These are phyloP conservation scores for Lycopodina hypogea DNA, from an alignment of 37 sponge, comb jelly and placozoan genomes.

Conservation along the genomic window DNA sequence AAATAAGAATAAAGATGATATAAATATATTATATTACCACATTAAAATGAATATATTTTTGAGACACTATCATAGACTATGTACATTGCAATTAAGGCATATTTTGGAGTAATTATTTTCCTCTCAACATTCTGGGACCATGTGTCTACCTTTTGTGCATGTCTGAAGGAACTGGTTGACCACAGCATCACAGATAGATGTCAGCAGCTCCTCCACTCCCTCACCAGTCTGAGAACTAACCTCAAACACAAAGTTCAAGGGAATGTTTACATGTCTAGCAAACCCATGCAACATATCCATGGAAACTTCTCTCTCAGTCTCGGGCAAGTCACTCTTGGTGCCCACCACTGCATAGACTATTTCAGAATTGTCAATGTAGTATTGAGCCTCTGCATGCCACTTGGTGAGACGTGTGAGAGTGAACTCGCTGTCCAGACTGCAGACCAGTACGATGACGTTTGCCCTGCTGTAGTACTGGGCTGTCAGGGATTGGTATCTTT, in stretches of 20 bases:
- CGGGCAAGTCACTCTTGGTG: slow-evolving; percentile 46
- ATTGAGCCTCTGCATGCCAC: slow-evolving; percentile 57
- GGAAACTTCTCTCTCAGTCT: slow-evolving; percentile 36
- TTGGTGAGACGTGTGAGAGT: slow-evolving; percentile 46
- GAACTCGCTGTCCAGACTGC: slow-evolving; percentile 55
- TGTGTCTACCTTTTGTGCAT: not conserved
- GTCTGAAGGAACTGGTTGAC: slow-evolving; percentile 14
- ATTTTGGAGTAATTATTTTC: too few relatives aligned
- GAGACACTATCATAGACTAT: too few relatives aligned
- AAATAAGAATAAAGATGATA: too few relatives aligned
- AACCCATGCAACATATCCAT: slow-evolving; percentile 28
- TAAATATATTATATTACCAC: too few relatives aligned
- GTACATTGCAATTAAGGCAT: too few relatives aligned
- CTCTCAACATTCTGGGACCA: too few relatives aligned
- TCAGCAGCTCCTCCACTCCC: slow-evolving; percentile 43
- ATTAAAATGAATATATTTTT: too few relatives aligned
- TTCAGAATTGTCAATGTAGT: slow-evolving; percentile 38
- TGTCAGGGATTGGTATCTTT: slow-evolving; percentile 53
- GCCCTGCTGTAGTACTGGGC: slow-evolving; percentile 53
- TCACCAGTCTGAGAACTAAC: slow-evolving; percentile 53
- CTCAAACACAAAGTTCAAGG: slow-evolving; percentile 25
- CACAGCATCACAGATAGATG: slow-evolving; percentile 12
- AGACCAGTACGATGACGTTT: slow-evolving; percentile 50
- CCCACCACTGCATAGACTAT: slow-evolving; percentile 40
- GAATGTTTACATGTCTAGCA: slow-evolving; percentile 27